These are phyloP conservation scores for Streblospio benedicti DNA, from an alignment of 1,140 invertebrate species.

Conservation along the genomic window DNA sequence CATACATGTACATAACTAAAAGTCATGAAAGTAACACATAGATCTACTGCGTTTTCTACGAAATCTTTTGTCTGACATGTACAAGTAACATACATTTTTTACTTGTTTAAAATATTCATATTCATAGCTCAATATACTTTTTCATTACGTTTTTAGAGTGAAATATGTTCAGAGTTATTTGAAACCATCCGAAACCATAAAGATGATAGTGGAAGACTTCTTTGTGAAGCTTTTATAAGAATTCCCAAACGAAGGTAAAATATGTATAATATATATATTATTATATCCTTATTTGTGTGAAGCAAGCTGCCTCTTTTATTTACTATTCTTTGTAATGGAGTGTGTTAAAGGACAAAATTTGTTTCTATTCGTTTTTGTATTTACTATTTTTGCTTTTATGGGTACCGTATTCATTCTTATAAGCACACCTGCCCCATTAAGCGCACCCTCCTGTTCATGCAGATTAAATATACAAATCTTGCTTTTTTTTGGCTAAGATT, in stretches of 20 bases:
- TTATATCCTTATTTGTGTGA: neutral
- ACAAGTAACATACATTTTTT: no score
- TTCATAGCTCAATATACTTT: neutral
- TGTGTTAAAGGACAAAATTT: neutral
- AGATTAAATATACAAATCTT: no score
- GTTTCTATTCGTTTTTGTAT: neutral
- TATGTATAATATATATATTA: conserved; percentile 9
- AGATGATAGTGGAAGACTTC: conserved; percentile 77
- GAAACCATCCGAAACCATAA: conserved; percentile 82
- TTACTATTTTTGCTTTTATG: neutral
- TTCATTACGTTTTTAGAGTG: conserved; percentile 43
- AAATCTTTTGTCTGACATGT: no score
- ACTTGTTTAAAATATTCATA: neutral
- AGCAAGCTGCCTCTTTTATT: neutral
- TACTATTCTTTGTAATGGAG: neutral
- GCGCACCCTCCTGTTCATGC: no score
- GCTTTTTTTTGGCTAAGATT: no score
- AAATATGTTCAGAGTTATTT: conserved; percentile 84
- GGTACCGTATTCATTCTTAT: neutral
- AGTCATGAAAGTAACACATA: no score
- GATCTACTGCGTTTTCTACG: no score
- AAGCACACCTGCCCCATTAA: neutral
- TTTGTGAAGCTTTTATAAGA: conserved; percentile 90
- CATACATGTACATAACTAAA: no score
- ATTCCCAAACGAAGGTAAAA: conserved; percentile 74